Percentiles rank a stretch among this genome's conserved stretches.
These are phyloP conservation scores for Sorex araneus DNA, from an alignment of 2,113 vertebrate genomes.

Conservation along the genomic window DNA sequence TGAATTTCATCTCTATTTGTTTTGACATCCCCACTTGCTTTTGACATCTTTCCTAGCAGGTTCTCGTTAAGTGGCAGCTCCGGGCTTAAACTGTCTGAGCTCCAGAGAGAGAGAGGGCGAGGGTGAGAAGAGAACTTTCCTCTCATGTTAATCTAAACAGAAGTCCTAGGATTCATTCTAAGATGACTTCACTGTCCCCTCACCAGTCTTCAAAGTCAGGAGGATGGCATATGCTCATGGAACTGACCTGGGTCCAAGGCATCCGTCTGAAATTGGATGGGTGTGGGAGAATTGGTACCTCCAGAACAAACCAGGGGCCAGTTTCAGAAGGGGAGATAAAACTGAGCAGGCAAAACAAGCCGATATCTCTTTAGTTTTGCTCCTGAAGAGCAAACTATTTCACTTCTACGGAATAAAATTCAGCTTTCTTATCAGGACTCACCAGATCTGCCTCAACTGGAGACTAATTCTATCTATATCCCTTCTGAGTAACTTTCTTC, in stretches of 20 bases:
- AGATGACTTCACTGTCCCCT: no score
- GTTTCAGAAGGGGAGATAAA: not conserved
- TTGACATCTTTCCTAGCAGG: no score
- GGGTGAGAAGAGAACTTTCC: not conserved
- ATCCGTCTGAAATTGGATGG: not conserved
- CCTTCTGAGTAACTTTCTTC: fast-evolving
- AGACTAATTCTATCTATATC: no score
- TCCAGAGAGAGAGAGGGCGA: not conserved
- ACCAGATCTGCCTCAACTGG: not conserved
- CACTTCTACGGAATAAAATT: not conserved
- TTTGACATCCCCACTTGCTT: no score
- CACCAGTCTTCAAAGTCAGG: not conserved
- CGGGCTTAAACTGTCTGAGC: not conserved
- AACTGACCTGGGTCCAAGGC: fast-evolving
- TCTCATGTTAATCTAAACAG: not conserved
- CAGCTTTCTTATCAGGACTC: not conserved
- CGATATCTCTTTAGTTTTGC: no score
- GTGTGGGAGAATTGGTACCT: not conserved
- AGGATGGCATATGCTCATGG: not conserved
- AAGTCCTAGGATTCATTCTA: not conserved
- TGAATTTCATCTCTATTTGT: no score
- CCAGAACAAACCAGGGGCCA: not conserved
- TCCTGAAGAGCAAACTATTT: not conserved
- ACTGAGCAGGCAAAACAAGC: not conserved
- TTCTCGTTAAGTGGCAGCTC: not conserved